These are phyloP conservation scores for Nylanderia fulva DNA, from an alignment of 1,140 invertebrate genomes.

Conservation along the genomic window DNA sequence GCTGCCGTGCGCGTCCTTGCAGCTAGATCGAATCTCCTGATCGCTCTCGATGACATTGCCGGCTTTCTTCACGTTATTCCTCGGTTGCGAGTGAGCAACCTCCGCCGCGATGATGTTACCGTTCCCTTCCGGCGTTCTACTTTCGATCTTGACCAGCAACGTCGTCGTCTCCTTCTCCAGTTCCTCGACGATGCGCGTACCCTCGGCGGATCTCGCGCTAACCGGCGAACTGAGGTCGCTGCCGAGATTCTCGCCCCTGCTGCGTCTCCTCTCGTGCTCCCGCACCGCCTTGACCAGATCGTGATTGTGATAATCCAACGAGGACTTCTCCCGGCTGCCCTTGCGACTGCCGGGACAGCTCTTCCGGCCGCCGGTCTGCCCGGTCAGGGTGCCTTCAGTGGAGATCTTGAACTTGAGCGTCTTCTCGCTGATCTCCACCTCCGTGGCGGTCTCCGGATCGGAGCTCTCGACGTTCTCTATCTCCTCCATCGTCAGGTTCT, in stretches of 20 bases:
- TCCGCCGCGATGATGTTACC: slow-evolving; percentile 66
- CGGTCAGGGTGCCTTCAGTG: slow-evolving; percentile 87
- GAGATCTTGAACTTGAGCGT: slow-evolving; percentile 91
- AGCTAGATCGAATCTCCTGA: slow-evolving; percentile 62
- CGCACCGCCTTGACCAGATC: slow-evolving; percentile 81
- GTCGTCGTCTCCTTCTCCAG: slow-evolving; percentile 76
- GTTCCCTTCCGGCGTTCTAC: slow-evolving; percentile 73
- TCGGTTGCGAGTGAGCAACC: slow-evolving; percentile 23
- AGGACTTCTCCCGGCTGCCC: slow-evolving; percentile 86
- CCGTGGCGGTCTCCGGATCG: slow-evolving; percentile 90
- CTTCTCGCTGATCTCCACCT: slow-evolving; percentile 92
- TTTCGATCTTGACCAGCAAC: slow-evolving; percentile 57
- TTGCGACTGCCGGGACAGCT: slow-evolving; percentile 88
- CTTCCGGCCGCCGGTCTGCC: slow-evolving; percentile 84
- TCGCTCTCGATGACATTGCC: slow-evolving; percentile 58
- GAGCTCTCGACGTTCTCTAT: slow-evolving; percentile 88
- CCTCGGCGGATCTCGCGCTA: slow-evolving; percentile 80
- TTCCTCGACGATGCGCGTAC: slow-evolving; percentile 80
- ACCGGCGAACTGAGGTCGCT: slow-evolving; percentile 82
- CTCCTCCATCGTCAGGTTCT: slow-evolving; percentile 87
- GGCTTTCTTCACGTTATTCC: slow-evolving; percentile 68
- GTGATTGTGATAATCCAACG: slow-evolving; percentile 83
- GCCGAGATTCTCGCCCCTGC: slow-evolving; percentile 78
- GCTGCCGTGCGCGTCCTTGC: slow-evolving; percentile 62
- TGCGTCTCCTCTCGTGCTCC: slow-evolving; percentile 79